A percentile compares a stretch with the other conserved stretches of the same genome.
phyloP scores from a whole-genome alignment of 2,113 vertebrate genomes.

The Chroicocephalus ridibundus region DNA sequence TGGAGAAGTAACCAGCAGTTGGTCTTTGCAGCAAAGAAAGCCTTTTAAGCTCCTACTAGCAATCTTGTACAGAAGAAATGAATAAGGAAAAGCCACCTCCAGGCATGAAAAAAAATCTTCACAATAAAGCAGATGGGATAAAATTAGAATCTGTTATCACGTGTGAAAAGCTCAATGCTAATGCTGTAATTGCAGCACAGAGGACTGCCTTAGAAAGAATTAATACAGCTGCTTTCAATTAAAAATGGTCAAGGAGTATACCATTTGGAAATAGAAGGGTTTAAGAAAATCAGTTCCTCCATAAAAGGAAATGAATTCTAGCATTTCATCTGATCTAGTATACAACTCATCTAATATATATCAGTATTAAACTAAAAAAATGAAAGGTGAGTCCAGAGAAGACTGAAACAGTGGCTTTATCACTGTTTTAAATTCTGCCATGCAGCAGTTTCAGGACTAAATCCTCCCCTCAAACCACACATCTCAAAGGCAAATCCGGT shows the following conservation, averaged over 20 bases:
- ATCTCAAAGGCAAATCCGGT: background rate
- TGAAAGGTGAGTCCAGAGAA: background rate
- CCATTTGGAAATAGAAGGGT: background rate
- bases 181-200: constrained; percentile 58
- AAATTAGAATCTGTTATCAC: constrained; percentile 63
- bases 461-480: background rate
- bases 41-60: constrained; percentile 35
- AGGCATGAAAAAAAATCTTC: constrained; percentile 8
- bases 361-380: background rate
- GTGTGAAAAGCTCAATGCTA: constrained; percentile 63
- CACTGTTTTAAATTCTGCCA: background rate
- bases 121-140: constrained; percentile 66
- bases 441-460: background rate
- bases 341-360: background rate
- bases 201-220: constrained; percentile 26
- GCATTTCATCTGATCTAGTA: background rate
- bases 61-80: constrained; percentile 51
- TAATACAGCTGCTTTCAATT: constrained; percentile 61
- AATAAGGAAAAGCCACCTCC: constrained; percentile 60
- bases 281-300: background rate
- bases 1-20: constrained; percentile 35
- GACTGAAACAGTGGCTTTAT: background rate
- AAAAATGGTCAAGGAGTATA: constrained; percentile 37
- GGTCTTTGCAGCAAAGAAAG: constrained; percentile 57
- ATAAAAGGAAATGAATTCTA: background rate